Evolutionary conservation across 2,797 vertebrate species (phyloP), one percentile per base, ranked within the genome.

Genomic region (Mus caroli): DNA sequence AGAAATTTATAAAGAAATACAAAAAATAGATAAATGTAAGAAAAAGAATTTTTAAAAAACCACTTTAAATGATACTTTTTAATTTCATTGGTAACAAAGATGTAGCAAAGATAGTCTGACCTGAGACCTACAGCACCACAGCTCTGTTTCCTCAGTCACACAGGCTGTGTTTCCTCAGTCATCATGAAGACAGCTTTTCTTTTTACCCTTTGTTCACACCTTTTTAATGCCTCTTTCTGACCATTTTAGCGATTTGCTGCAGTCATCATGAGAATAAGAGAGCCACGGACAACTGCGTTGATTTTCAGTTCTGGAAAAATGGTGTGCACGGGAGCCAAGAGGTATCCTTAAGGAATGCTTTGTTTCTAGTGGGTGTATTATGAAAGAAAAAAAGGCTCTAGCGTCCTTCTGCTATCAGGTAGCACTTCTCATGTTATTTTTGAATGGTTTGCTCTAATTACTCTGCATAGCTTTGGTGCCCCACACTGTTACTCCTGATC

Each of bases 231-330:
- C 91, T 77, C 94, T 97, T 83, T 96, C 8, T 8, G 78, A 92
- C 73, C 67, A 0, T 98, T 98, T 92, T 95, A 99, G 99, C 99
- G 99, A 98, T 99, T 99, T 98, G 99, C 99, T 98, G 99, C 99
- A 0, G 99, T 99, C 69, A 99, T 99, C 97, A 99, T 99, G 99
- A 99, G 99, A 98, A 99, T 99, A 99, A 99, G 99, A 99, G 99
- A 99, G 96, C 99, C 99, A 67, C 99, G 99, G 95, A 99, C 99
- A 89, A 99, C 99, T 26, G 99, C 99, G 9, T 99, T 99, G 91
- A 99, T 99, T 98, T 99, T 99, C 98, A 99, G 99, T 98, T 99
- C 99, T 85, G 99, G 99, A 43, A 99, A 99, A 98, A 99, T 99
- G 99, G 99, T 99, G 97, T 99, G 99, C 99, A 99, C 99, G 0